phyloP scores from a whole-genome alignment of 2,797 vertebrate species.

The Pteronotus mesoamericanus region DNA sequence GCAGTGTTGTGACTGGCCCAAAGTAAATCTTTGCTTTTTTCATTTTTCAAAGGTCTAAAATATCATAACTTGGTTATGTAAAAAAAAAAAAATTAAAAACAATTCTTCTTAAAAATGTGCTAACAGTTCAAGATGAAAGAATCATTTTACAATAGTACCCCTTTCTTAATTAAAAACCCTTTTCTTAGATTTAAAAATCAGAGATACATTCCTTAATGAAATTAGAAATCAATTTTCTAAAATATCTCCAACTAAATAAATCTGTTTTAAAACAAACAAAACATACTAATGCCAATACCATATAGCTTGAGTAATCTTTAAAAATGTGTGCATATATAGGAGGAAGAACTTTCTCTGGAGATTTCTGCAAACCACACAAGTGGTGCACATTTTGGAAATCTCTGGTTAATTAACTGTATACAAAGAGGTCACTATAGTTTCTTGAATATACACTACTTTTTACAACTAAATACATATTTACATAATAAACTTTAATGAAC shows the following conservation, averaged over 20 bases:
- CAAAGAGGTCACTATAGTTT: neutral
- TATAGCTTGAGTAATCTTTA: neutral
- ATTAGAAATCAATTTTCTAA: neutral
- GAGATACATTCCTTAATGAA: neutral
- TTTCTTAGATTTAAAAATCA: constrained; percentile 8
- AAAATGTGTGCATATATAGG: neutral
- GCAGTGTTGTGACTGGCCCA: neutral
- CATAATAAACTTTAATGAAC: constrained; percentile 15
- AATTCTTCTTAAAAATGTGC: neutral
- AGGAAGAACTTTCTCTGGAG: neutral
- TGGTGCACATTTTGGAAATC: neutral
- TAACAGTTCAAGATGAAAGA: constrained; percentile 13
- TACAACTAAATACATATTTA: constrained; percentile 24
- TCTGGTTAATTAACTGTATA: neutral
- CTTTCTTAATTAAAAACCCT: neutral
- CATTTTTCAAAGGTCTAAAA: constrained; percentile 32
- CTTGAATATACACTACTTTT: constrained; percentile 45
- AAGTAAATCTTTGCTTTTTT: neutral
- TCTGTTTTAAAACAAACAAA: constrained; percentile 6
- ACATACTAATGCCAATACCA: neutral
- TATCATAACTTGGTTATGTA: neutral
- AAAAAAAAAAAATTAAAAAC: neutral
- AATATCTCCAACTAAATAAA: neutral
- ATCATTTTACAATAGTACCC: neutral
- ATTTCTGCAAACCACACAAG: neutral